Evolutionary conservation across 2,888 invertebrate genomes (phyloP).

Genomic region (Hydrotaea cyrtoneurina): DNA sequence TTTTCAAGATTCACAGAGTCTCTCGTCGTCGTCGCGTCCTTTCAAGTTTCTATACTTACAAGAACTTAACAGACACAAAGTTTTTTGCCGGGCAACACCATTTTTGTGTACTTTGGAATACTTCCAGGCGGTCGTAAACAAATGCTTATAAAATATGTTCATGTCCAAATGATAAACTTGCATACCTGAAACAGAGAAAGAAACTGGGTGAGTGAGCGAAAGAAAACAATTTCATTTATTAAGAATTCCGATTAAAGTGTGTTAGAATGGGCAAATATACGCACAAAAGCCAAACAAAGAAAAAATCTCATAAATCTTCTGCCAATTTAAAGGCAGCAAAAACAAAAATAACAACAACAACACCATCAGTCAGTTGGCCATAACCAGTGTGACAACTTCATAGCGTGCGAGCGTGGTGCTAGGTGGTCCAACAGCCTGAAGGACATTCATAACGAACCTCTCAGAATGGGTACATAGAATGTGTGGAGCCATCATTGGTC

Average conservation of each 20-base stretch:
- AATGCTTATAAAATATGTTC: constrained; percentile 11
- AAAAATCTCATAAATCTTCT: not conserved
- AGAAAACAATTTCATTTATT: constrained; percentile 28
- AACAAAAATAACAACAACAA: constrained; percentile 1
- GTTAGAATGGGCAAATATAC: constrained; percentile 8
- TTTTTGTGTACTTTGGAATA: not conserved
- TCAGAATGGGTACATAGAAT: not conserved
- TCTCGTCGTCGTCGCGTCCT: too few relatives aligned
- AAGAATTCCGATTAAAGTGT: constrained; percentile 35
- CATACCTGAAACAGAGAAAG: constrained; percentile 16
- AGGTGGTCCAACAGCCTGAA: not conserved
- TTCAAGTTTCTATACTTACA: too few relatives aligned
- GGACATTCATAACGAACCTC: constrained; percentile 1
- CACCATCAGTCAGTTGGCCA: not conserved
- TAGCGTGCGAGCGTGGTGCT: not conserved
- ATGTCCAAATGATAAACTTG: constrained; percentile 25
- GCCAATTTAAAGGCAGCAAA: not conserved
- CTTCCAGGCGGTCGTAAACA: constrained; percentile 9
- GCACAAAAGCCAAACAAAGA: not conserved
- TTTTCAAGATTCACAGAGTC: not conserved
- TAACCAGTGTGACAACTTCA: constrained; percentile 33
- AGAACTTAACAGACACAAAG: not conserved
- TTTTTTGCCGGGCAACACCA: not conserved
- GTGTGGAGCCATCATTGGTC: not conserved
- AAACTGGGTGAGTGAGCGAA: not conserved